Evolutionary conservation across 2,797 vertebrate genomes (phyloP).

Genomic region (Crenichthys baileyi): DNA sequence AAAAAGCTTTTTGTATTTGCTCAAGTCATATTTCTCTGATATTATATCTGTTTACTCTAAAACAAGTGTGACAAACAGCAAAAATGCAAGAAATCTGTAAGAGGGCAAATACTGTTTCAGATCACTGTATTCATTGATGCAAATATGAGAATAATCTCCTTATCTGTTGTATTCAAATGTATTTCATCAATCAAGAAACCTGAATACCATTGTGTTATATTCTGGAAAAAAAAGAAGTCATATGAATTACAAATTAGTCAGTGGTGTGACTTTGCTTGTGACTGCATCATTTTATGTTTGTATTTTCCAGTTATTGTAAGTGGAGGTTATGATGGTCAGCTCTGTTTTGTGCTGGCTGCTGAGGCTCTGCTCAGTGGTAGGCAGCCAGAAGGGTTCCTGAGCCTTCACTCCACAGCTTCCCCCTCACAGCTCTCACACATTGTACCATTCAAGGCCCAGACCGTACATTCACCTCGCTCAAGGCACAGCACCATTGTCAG

Average conservation of each 20-base stretch:
- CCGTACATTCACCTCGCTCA: constrained; percentile 79
- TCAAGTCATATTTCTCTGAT: too few species aligned
- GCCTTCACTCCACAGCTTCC: constrained; percentile 54
- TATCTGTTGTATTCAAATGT: neutral
- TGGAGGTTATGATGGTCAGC: constrained; percentile 33
- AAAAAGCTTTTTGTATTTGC: too few species aligned
- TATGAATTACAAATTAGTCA: neutral
- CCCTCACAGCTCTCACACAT: constrained; percentile 70
- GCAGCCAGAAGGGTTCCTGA: constrained; percentile 53
- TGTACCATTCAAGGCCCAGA: constrained; percentile 71
- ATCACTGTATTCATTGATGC: neutral
- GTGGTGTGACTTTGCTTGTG: neutral
- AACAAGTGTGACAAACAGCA: too few species aligned
- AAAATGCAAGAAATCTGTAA: too few species aligned
- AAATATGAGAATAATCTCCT: neutral
- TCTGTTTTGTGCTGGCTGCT: constrained; percentile 33
- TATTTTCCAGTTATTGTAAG: neutral
- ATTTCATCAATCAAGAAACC: neutral
- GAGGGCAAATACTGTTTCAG: too few species aligned
- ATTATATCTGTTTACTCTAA: too few species aligned
- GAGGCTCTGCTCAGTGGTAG: constrained; percentile 39
- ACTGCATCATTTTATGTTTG: neutral
- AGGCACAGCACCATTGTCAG: constrained; percentile 80
- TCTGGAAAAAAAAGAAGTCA: neutral
- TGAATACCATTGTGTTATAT: neutral